These are phyloP conservation scores for Hemicrepidius hirtus DNA, from an alignment of 2,888 invertebrate genomes.

Conservation along the genomic window DNA sequence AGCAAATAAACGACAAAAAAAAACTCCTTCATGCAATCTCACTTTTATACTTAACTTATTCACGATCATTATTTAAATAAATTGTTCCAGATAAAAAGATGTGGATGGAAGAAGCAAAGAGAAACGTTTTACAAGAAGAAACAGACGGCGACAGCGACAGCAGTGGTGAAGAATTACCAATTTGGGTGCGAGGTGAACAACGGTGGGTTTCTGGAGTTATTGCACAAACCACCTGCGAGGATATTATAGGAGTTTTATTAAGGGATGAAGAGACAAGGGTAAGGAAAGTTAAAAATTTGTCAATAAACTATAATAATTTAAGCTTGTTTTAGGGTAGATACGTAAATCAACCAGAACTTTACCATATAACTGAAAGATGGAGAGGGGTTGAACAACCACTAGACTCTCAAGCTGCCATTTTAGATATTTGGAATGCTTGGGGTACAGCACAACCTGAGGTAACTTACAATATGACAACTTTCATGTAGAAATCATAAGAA, in stretches of 20 bases:
- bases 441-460: conserved; percentile 81
- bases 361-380: conserved; percentile 86
- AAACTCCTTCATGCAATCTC: conserved; percentile 21
- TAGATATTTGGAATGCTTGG: conserved; percentile 89
- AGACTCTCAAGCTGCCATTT: conserved; percentile 81
- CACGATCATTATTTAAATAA: neutral
- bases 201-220: conserved; percentile 88
- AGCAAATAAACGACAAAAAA: conserved; percentile 13
- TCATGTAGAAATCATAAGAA: too few relatives aligned
- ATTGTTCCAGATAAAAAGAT: conserved; percentile 56
- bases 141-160: conserved; percentile 72
- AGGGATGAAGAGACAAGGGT: conserved; percentile 72
- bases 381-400: conserved; percentile 84
- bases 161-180: conserved; percentile 82
- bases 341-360: conserved; percentile 70
- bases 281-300: conserved; percentile 48
- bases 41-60: too few relatives aligned
- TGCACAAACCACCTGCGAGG: conserved; percentile 85
- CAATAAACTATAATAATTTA: neutral
- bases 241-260: conserved; percentile 84
- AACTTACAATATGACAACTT: conserved; percentile 58
- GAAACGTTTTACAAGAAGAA: conserved; percentile 56
- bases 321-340: conserved; percentile 66
- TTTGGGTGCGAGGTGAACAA: conserved; percentile 85
- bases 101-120: conserved; percentile 66